A percentile compares a stretch with the other conserved stretches of the same genome.
phyloP scores from a whole-genome alignment of 2,113 vertebrate genomes.

The Cavia porcellus region DNA sequence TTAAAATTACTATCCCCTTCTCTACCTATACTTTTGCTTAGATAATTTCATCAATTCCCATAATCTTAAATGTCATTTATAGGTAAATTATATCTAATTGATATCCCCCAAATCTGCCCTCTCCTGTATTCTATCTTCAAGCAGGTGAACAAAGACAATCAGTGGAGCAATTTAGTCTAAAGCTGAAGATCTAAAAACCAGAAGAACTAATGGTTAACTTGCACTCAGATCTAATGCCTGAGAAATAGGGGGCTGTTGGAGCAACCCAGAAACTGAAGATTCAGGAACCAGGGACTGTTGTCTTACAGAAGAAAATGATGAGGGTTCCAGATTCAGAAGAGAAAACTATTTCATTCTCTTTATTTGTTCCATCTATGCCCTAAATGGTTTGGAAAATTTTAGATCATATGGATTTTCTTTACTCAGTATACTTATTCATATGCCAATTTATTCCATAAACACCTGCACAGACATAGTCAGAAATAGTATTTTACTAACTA shows the following conservation, averaged over 20 bases:
- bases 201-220: neutral
- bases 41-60: neutral
- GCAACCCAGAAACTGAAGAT: neutral
- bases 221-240: neutral
- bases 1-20: neutral
- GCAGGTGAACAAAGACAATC: neutral
- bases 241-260: neutral
- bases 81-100: slow-evolving; percentile 43
- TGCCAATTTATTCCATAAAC: neutral
- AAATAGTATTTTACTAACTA: neutral
- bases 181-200: neutral
- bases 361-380: neutral
- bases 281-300: neutral
- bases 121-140: neutral
- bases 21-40: slow-evolving; percentile 10
- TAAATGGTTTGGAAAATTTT: neutral
- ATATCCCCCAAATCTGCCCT: neutral
- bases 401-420: neutral
- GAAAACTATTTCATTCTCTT: neutral
- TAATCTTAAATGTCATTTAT: slow-evolving; percentile 44
- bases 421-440: neutral
- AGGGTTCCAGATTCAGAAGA: neutral
- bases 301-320: neutral
- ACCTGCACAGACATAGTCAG: neutral
- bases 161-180: neutral